Evolutionary conservation across 2,797 vertebrate species (phyloP), one percentile per base, ranked within the genome.

Genomic region (Myotis findleyi): DNA sequence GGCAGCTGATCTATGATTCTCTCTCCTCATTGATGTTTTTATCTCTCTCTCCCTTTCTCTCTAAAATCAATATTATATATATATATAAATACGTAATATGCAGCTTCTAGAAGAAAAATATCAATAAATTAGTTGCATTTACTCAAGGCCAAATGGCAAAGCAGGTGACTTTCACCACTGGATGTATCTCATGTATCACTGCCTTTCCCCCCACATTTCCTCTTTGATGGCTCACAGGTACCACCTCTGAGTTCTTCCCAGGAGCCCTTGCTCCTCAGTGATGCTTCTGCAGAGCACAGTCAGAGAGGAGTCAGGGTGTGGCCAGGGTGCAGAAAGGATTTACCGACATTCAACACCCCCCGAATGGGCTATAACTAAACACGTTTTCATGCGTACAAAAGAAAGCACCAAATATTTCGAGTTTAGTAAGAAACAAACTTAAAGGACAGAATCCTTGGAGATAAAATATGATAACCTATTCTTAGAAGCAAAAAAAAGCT

Each of bases 91-190:
- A 57, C 23, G 8, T 25, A 57, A 25, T 5, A 59, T 2, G 57
- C 11, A 73, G 8, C 3, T 83, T 91, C 79, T 13, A 66, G 57
- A 77, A 59, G 13, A 71, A n/a, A 72, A 36, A 36, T 16, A 47
- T 38, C 73, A 85, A 11, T 20, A 27, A 62, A 47, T 77, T 68
- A 11, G 5, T 59, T 7, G 7, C n/a, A 77, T 51, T 69, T 77
- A 57, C 62, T 36, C 38, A 53, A 94, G 57, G 82, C 71, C 49
- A 95, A 55, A 87, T 23, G 81, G 51, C 44, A 91, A 75, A 89
- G 41, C 14, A 66, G 62, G 80, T 47, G 72, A 87, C 33, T 82
- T 57, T 49, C 47, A 38, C 72, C 27, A 64, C 23, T 41, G 8
- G 41, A 83, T 47, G 25, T 17, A 41, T 30, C 14, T 49, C 20